These are phyloP conservation scores for Rhyacophila evoluta DNA, from an alignment of 2,888 invertebrate species.

Conservation along the genomic window DNA sequence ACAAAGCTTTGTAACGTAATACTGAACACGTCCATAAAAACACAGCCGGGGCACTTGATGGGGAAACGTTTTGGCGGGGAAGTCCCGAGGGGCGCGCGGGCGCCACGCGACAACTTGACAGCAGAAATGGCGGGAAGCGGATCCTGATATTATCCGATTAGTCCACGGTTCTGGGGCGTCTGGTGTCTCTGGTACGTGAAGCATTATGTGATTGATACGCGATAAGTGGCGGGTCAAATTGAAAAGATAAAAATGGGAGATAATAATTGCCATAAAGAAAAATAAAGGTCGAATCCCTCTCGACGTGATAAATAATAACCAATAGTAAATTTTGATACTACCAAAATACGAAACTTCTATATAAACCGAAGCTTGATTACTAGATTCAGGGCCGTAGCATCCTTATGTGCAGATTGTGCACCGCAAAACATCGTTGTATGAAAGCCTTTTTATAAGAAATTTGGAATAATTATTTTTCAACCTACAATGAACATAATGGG, in stretches of 20 bases:
- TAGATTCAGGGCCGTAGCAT: too few species aligned
- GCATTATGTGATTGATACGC: slow-evolving; percentile 20
- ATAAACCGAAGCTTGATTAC: too few species aligned
- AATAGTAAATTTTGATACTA: too few species aligned
- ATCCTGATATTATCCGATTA: slow-evolving; percentile 34
- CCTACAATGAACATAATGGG: too few species aligned
- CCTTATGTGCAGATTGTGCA: too few species aligned
- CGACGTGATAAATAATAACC: neutral
- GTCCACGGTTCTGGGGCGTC: neutral
- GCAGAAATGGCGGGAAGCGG: neutral
- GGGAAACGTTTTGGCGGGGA: neutral
- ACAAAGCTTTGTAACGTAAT: slow-evolving; percentile 11
- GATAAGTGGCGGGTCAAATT: neutral
- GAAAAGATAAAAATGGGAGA: neutral
- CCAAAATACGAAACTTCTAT: too few species aligned
- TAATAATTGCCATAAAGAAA: neutral
- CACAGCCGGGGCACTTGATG: slow-evolving; percentile 21
- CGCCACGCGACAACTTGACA: slow-evolving; percentile 38
- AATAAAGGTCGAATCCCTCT: neutral
- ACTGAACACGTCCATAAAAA: slow-evolving; percentile 11
- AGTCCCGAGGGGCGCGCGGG: slow-evolving; percentile 35
- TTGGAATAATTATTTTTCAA: too few species aligned
- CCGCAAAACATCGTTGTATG: too few species aligned
- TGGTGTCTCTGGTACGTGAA: slow-evolving; percentile 13
- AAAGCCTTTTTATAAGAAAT: too few species aligned